phyloP scores from a whole-genome alignment of 1,140 invertebrate species.

The Trichonephila clavipes region DNA sequence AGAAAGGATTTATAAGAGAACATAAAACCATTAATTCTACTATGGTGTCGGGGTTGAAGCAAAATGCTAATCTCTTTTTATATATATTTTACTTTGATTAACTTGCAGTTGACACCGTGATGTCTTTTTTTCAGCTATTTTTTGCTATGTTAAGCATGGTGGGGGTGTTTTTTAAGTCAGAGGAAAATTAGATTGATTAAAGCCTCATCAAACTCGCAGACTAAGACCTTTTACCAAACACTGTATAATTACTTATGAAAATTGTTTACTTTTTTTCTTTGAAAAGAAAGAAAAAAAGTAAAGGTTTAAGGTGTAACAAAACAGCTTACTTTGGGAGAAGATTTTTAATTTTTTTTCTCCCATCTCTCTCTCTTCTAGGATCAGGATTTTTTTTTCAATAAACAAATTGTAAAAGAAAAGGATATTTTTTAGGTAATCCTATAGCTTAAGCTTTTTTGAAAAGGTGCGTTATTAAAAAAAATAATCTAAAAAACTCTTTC shows the following conservation, averaged over 20 bases:
- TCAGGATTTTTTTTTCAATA: conserved; percentile 36
- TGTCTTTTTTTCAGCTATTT: not conserved
- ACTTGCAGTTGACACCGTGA: not conserved
- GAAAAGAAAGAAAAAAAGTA: not conserved
- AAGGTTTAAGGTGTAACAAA: conserved; percentile 20
- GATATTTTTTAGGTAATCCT: conserved; percentile 32
- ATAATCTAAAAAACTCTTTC: conserved; percentile 29
- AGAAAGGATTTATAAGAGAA: not conserved
- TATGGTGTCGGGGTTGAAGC: not conserved
- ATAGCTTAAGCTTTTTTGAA: conserved; percentile 29
- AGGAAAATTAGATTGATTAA: conserved; percentile 52
- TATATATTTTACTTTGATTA: conserved; percentile 13
- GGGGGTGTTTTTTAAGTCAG: not conserved
- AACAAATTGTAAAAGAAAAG: conserved; percentile 38
- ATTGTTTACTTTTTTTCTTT: conserved; percentile 47
- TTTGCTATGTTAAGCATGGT: not conserved
- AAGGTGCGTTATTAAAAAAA: conserved; percentile 53
- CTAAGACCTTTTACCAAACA: not conserved
- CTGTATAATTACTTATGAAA: conserved; percentile 56
- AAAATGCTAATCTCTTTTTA: conserved; percentile 13
- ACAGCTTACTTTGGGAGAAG: conserved; percentile 28
- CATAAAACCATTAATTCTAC: not conserved
- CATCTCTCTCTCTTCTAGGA: not conserved
- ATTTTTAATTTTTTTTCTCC: not conserved
- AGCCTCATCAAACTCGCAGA: conserved; percentile 33